Evolutionary conservation across 2,888 invertebrate genomes (phyloP), one percentile per base, ranked within the genome.

Genomic region (Melanostoma scalare): DNA sequence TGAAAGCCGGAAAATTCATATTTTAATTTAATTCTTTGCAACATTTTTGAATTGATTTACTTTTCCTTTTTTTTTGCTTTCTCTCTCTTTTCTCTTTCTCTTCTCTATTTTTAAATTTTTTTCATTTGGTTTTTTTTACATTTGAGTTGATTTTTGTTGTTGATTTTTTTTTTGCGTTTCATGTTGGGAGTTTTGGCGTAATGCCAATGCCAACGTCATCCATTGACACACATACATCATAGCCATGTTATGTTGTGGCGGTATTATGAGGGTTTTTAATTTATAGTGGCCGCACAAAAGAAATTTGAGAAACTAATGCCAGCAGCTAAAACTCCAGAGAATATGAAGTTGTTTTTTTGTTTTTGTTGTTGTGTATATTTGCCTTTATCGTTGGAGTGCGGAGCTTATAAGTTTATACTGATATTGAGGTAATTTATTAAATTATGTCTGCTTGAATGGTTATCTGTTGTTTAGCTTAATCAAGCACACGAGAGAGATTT

Each of bases 21-120:
- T 84, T 79, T 84, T 79, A 84, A 84, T 84, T 84, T 75, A 79
- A 84, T 79, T 84, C 79, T 79, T 74, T 84, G 79, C 60, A 84
- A 84, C 69, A 67, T 71, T 79, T 82, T 82, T 82, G 52, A 77
- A 68, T 77, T 77, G 72, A 68, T 72, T 76, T 72, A 67, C 56
- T 65, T 75, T 72, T 46, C 42, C 52, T 68, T 82, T 73, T 61
- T 56, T 6, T 42, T 38, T 20, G 20, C 20, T 20, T 20, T 20
- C 20, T 20, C 20, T 20, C 20, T 20, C 20, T 20, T 20, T 20
- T 20, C 20, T 20, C 20, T 20, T 20, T 20, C 20, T 20, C 20
- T 20, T 1, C n/a, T n/a, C n/a, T n/a, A n/a, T 44, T 52, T 42
- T 65, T 55, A 36, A 33, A 30, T 42, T 9, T 63, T 55, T 72